These are phyloP conservation scores for Branchellion lobata DNA, from an alignment of 2,888 invertebrate species.

Conservation along the genomic window DNA sequence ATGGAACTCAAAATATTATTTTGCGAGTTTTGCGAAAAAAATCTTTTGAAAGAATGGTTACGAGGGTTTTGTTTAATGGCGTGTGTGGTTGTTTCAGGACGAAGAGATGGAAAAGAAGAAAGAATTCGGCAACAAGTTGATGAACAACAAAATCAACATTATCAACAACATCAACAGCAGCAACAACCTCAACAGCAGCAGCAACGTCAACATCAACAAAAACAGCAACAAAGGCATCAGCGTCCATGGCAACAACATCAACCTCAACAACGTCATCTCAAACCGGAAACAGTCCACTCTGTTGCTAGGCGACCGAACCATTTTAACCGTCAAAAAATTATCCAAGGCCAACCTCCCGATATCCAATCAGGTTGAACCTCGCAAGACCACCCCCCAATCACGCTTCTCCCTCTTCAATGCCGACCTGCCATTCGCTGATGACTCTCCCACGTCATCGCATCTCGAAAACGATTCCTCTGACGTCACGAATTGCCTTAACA, in stretches of 20 bases:
- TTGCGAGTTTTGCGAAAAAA: no score
- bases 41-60: no score
- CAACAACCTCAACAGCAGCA: not conserved
- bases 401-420: conserved; percentile 8
- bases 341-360: not conserved
- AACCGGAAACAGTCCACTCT: not conserved
- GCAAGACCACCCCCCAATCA: conserved; percentile 28
- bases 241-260: conserved; percentile 12
- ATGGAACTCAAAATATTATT: no score
- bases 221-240: conserved; percentile 4
- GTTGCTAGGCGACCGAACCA: not conserved
- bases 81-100: no score
- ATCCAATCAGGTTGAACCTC: not conserved
- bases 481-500: not conserved
- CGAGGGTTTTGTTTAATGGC: no score
- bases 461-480: conserved; percentile 6
- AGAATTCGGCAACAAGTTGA: conserved; percentile 3
- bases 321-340: not conserved
- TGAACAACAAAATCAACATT: conserved; percentile 8
- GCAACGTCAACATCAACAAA: conserved; percentile 9
- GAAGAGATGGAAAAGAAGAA: conserved; percentile 8
- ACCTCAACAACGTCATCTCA: conserved; percentile 16
- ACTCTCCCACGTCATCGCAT: conserved; percentile 16
- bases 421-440: conserved; percentile 39
- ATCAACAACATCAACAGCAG: not conserved